Evolutionary conservation across 2,113 vertebrate genomes (phyloP).

Genomic region (Actenoides hombroni): DNA sequence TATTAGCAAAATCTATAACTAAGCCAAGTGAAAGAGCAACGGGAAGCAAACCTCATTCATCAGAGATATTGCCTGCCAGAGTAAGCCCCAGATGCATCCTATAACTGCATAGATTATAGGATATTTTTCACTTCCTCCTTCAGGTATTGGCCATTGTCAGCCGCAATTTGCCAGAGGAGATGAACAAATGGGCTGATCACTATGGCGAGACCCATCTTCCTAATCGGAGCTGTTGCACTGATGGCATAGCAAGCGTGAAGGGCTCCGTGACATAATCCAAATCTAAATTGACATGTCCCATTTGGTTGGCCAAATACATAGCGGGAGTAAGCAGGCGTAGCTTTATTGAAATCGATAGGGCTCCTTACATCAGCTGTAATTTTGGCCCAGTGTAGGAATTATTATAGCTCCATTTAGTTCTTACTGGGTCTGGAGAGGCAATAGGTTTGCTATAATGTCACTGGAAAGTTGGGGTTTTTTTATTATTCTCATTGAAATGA

Average conservation of each 20-base stretch:
- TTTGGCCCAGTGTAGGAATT: not conserved
- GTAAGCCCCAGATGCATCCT: not conserved
- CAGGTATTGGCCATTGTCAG: constrained; percentile 1
- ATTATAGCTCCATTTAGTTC: not conserved
- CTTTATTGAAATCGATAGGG: not conserved
- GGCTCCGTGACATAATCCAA: not conserved
- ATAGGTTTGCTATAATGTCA: not conserved
- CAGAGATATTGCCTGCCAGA: not conserved
- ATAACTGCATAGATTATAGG: not conserved
- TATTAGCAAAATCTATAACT: not conserved
- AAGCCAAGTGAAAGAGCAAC: not conserved
- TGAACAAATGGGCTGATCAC: constrained; percentile 2
- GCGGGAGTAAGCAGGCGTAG: not conserved
- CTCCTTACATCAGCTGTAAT: not conserved
- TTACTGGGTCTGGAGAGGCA: not conserved
- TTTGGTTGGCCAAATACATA: not conserved
- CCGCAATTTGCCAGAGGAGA: not conserved
- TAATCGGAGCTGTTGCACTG: not conserved
- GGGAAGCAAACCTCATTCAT: not conserved
- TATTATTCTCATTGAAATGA: not conserved
- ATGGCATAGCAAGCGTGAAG: not conserved
- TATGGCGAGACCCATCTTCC: not conserved
- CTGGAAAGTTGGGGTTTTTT: not conserved
- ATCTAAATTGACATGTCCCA: not conserved
- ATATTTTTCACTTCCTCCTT: constrained; percentile 32